Base-by-base conservation (phyloP, 1,140 invertebrate species). In the Papilio aristodemus region DNA sequence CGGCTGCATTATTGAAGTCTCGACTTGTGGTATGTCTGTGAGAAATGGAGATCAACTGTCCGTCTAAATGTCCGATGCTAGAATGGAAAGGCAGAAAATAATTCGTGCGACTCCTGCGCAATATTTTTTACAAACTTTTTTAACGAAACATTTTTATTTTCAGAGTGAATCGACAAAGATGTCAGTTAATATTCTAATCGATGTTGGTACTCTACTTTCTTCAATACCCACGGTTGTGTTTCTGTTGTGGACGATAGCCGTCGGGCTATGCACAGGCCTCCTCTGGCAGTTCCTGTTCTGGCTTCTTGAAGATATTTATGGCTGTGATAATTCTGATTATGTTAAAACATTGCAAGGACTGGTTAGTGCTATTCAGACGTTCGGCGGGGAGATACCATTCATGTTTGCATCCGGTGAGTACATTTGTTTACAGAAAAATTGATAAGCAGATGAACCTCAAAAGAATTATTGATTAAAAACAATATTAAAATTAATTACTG, bases 261-360 rank as follows among this genome's bases (percentile, higher is more conserved):
- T 97, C 54, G 97, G 97, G 0, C 92, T 97, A 70, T 96, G 96
- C 69, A 97, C 96, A 0, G 96, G 95, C 0, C 84, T 97, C 0
- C 92, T 98, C n/a, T 98, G 97, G 96, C 94, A 97, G 68, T 98
- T 97, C 84, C 88, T 98, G 0, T 96, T 97, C 76, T 96, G 95
- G 94, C 94, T 96, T 75, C 92, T 96, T 8, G 96, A 97, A 89
- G 94, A 95, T 64, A 84, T 97, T 54, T 93, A 94, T 0, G 81
- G 77, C 2, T 93, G 93, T 75, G 88, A 91, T 41, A 88, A 86
- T 6, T 70, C 85, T 17, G 81, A 85, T 0, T 94, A 93, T 87
- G 93, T 96, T 7, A 97, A 97, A 89, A 95, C 97, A 0, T 83
- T 98, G 1, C 94, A 98, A 87, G 97, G 97, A 0, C 76, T 94